These are phyloP conservation scores for Oligia fasciuncula DNA, from an alignment of 2,888 invertebrate genomes.

Conservation along the genomic window DNA sequence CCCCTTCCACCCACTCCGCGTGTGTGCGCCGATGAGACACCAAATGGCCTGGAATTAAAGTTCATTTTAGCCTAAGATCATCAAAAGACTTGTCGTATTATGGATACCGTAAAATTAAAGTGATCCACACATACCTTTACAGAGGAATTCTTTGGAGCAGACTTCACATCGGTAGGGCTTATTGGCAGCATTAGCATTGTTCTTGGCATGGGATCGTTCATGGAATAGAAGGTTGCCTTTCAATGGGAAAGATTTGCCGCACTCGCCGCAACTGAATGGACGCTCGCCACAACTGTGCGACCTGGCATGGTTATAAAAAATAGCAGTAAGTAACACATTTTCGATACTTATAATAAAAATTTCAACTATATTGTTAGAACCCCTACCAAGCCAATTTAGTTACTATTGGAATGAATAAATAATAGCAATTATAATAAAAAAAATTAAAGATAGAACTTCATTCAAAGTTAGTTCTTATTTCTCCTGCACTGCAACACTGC, in stretches of 20 bases:
- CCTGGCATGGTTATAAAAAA: constrained; percentile 66
- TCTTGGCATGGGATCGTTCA: constrained; percentile 95
- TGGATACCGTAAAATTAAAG: background rate
- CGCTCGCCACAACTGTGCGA: constrained; percentile 93
- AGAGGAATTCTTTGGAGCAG: constrained; percentile 96
- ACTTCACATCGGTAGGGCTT: constrained; percentile 94
- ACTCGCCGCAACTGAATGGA: constrained; percentile 95
- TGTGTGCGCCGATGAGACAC: constrained; percentile 95
- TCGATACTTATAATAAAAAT: background rate
- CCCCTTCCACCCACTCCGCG: constrained; percentile 85
- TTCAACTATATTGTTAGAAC: background rate
- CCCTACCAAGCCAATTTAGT: background rate
- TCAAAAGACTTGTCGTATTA: background rate
- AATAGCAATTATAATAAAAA: no score
- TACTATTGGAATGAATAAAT: background rate
- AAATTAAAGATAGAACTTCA: background rate
- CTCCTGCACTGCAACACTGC: background rate
- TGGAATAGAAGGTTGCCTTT: constrained; percentile 96
- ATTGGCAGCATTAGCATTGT: constrained; percentile 89
- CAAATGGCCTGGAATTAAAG: constrained; percentile 89
- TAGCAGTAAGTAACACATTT: background rate
- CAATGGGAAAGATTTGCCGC: constrained; percentile 96
- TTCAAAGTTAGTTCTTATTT: background rate
- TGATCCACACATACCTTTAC: constrained; percentile 91
- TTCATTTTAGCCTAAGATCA: background rate